Evolutionary conservation across 2,888 invertebrate species (phyloP).

Genomic region (Agriopis aurantiaria): DNA sequence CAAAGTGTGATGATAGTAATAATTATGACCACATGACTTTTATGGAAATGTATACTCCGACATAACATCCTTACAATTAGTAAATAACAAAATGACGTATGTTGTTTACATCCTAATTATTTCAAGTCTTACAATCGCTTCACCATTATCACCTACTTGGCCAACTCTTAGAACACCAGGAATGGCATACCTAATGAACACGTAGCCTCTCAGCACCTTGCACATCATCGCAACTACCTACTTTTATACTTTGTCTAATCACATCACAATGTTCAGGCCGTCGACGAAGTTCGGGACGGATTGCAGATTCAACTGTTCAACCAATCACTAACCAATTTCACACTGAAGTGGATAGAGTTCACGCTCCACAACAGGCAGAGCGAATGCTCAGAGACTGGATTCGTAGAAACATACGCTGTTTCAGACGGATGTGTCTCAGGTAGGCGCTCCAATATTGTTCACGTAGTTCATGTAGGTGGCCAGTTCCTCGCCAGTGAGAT

Average conservation of each 20-base stretch:
- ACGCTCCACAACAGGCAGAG: constrained; percentile 1
- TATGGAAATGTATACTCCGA: not conserved
- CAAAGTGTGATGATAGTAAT: not conserved
- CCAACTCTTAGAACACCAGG: not conserved
- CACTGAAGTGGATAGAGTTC: constrained; percentile 1
- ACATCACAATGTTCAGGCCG: constrained; percentile 36
- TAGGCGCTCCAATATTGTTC: constrained; percentile 81
- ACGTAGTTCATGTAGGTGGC: constrained; percentile 90
- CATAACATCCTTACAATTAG: not conserved
- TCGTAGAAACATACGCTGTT: constrained; percentile 17
- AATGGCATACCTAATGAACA: constrained; percentile 19
- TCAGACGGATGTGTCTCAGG: constrained; percentile 77
- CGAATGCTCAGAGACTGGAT: constrained; percentile 6
- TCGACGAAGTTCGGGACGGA: constrained; percentile 44
- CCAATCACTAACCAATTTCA: constrained; percentile 33
- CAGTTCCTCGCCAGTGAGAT: constrained; percentile 89
- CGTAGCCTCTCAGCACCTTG: constrained; percentile 21
- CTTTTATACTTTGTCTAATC: constrained; percentile 13
- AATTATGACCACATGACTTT: not conserved
- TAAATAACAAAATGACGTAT: not conserved
- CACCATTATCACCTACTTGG: not conserved
- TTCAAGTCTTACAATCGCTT: constrained; percentile 3
- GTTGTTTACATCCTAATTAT: not conserved
- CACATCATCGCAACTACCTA: not conserved
- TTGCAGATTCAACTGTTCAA: constrained; percentile 34